Evolutionary conservation across 2,888 invertebrate genomes (phyloP).

Genomic region (Oegoconia quadripuncta): DNA sequence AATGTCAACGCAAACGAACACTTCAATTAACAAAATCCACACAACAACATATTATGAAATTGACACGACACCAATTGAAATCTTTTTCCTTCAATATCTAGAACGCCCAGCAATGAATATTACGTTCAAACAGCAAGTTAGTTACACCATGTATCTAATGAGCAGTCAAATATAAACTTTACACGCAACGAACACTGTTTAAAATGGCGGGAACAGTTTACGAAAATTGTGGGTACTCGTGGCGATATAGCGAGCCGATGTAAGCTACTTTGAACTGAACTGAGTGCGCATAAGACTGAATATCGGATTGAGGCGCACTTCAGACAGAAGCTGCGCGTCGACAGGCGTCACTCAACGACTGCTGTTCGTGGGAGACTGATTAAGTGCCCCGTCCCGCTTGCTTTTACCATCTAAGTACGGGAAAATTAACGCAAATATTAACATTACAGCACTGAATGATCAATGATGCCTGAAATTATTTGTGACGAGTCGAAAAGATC

Average conservation of each 20-base stretch:
- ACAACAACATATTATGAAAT: conserved; percentile 19
- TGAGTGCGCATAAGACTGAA: neutral
- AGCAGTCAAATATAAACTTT: neutral
- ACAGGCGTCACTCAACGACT: conserved; percentile 32
- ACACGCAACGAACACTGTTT: conserved; percentile 2
- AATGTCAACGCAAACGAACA: neutral
- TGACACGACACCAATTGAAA: conserved; percentile 15
- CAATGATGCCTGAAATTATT: too few relatives aligned
- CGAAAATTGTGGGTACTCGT: too few relatives aligned
- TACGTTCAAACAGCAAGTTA: neutral
- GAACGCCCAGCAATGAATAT: neutral
- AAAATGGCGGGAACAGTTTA: conserved; percentile 3
- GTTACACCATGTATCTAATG: neutral
- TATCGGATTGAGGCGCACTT: neutral
- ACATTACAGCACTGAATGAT: too few relatives aligned
- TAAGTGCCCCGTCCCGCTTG: too few relatives aligned
- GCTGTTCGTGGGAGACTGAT: conserved; percentile 45
- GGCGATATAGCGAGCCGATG: too few relatives aligned
- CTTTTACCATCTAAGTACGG: too few relatives aligned
- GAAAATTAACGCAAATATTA: too few relatives aligned
- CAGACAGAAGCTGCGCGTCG: conserved; percentile 17
- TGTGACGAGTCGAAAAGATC: too few relatives aligned
- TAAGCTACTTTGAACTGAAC: neutral
- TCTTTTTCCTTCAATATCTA: conserved; percentile 14
- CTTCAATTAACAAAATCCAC: neutral